Evolutionary conservation across 2,888 invertebrate species (phyloP), one percentile per base, ranked within the genome.

Genomic region (Brassicogethes aeneus): DNA sequence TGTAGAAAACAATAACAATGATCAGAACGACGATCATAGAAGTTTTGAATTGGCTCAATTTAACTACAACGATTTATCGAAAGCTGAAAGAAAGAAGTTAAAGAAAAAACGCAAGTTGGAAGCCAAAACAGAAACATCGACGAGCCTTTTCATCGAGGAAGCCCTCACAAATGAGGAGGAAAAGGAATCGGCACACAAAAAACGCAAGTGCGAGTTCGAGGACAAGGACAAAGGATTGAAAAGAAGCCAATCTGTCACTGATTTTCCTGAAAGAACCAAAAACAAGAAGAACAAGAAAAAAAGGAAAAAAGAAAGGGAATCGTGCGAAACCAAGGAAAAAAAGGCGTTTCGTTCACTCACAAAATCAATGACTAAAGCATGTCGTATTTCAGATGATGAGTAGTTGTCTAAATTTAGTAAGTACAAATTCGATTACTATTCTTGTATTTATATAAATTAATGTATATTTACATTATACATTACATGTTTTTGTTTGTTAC

Each of bases 301-400:
- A 36, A 52, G 47, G 35, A 51, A 53, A 32, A 52, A 54, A 45
- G 45, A 55, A 41, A 52, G 52, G 41, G 54, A 56, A 40, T 51
- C 53, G 39, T 54, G 59, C 44, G 53, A 54, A 38, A 53, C 52
- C 44, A 48, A 51, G 34, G 51, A 41, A 41, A 45, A 15, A 39
- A 16, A 29, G 41, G 41, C 46, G 17, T 50, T 65, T 12, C 61
- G 58, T 46, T 55, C 56, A 3, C 63, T 65, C 36, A 53, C 54
- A 2, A 50, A 52, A 39, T 60, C 60, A 10, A 49, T 66, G 17
- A 59, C 61, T 40, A 50, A 52, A 38, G 46, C 59, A 39, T 64
- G 65, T 49, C 60, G 61, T 45, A 64, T 65, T 51, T 61, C 62
- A 38, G 62, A 61, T 42, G 53, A 55, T 46, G 56, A 60, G 39